Percentiles rank a stretch among this genome's conserved stretches.
These are phyloP conservation scores for Apodemia duryi DNA, from an alignment of 2,888 invertebrate genomes.

Conservation along the genomic window DNA sequence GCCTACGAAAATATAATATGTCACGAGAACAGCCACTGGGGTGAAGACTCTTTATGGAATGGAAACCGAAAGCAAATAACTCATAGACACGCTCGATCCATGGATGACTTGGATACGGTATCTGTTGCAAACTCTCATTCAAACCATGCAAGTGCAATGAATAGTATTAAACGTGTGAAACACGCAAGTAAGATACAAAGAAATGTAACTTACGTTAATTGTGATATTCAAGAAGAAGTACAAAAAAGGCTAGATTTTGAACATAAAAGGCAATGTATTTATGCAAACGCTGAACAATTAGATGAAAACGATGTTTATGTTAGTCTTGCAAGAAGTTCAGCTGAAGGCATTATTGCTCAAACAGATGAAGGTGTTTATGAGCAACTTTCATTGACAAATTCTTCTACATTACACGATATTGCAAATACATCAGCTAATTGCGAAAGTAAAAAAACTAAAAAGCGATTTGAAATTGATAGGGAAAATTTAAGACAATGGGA, in stretches of 20 bases:
- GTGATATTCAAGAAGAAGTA: conserved; percentile 77
- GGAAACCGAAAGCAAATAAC: conserved; percentile 89
- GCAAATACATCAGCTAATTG: conserved; percentile 27
- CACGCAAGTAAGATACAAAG: conserved; percentile 77
- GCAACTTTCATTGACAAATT: conserved; percentile 66
- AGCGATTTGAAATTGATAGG: conserved; percentile 85
- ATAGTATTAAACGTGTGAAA: conserved; percentile 66
- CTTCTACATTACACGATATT: conserved; percentile 36
- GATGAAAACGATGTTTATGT: conserved; percentile 77
- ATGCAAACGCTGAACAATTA: conserved; percentile 37
- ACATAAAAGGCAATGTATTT: conserved; percentile 19
- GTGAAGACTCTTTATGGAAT: conserved; percentile 89
- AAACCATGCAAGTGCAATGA: conserved; percentile 51
- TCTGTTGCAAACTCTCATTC: conserved; percentile 43
- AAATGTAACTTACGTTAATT: conserved; percentile 90
- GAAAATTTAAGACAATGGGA: conserved; percentile 94
- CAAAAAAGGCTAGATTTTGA: conserved; percentile 55
- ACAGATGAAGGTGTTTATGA: conserved; percentile 80
- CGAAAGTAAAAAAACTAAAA: conserved; percentile 43
- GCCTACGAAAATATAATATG: conserved; percentile 69
- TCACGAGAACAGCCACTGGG: conserved; percentile 88
- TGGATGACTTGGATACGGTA: conserved; percentile 86
- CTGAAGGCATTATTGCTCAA: conserved; percentile 42
- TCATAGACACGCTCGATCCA: conserved; percentile 88
- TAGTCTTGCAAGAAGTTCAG: conserved; percentile 58